Evolutionary conservation across 2,113 vertebrate species (phyloP), one percentile per base, ranked within the genome.

Genomic region (Xiphias gladius): DNA sequence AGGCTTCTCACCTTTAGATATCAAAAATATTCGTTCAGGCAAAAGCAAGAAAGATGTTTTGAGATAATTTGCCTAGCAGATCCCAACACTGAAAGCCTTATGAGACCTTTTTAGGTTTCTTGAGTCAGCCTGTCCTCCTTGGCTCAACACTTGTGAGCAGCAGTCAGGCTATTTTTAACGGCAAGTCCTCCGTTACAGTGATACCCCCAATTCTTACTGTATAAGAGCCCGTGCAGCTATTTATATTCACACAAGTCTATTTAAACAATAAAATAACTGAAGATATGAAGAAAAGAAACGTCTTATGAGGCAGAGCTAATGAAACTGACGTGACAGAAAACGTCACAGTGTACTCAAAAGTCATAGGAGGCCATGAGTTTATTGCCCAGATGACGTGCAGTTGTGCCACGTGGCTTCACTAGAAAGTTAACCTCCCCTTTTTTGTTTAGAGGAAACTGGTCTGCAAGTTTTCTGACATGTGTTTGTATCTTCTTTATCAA

Each of bases 81-180:
- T 76, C 74, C 37, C 50, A 14, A 24, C 35, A 1, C 62, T 59
- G 48, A 67, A 48, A 83, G 70, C 41, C 75, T 24, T 14, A 24
- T 20, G 90, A 93, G 88, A 91, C 94, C 93, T 94, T 95, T 95
- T 95, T 94, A 94, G 92, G 94, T 57, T 94, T 83, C 92, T 91
- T 4, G 13, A 92, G 87, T 85, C 80, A 54, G 73, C 67, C 57
- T 32, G 67, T 86, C 80, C 84, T 88, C 80, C 88, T 89, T 73
- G 79, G 79, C 88, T 81, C 83, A 28, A 86, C 90, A 91, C 90
- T 88, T 91, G 91, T 80, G 92, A 70, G 77, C 68, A 59, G 86
- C 79, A 83, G 73, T 88, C 63, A 6, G 28, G 55, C 86, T 96
- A 96, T 96, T 96, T 95, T 94, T 95, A 95, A 24, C 92, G 43